A percentile compares a stretch with the other conserved stretches of the same genome.
phyloP scores from a whole-genome alignment of 2,113 vertebrate species.

The Channa maculata region DNA sequence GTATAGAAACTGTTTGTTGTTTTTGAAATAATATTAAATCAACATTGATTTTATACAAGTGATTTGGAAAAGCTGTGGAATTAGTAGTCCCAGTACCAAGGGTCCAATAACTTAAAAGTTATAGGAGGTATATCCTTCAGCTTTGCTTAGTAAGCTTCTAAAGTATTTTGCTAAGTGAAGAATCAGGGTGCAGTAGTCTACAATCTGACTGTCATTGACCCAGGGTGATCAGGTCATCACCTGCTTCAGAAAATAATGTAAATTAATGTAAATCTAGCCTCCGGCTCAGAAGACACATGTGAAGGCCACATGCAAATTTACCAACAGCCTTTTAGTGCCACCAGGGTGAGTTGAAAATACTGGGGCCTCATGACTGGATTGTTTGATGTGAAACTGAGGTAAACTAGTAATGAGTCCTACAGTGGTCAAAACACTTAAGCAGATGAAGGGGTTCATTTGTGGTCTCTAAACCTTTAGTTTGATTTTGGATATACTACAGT shows the following conservation, averaged over 20 bases:
- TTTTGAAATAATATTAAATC: too few relatives aligned
- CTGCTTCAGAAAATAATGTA: constrained; percentile 63
- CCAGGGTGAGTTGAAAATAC: constrained; percentile 9
- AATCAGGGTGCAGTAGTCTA: neutral
- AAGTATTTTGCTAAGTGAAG: constrained; percentile 16
- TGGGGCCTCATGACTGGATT: neutral
- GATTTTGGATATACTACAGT: neutral
- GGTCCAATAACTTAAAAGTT: neutral
- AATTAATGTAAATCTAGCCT: constrained; percentile 78
- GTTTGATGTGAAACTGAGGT: constrained; percentile 23
- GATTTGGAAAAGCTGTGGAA: too few relatives aligned
- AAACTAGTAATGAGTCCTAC: neutral
- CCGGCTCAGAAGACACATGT: constrained; percentile 53
- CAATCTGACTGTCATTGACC: constrained; percentile 9
- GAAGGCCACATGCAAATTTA: constrained; percentile 71
- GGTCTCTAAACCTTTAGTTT: neutral
- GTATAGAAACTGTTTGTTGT: too few relatives aligned
- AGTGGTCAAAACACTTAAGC: neutral
- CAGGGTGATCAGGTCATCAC: constrained; percentile 32
- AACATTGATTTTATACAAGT: too few relatives aligned
- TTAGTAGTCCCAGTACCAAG: too few relatives aligned
- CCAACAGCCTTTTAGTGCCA: constrained; percentile 38
- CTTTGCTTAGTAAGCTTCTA: constrained; percentile 19
- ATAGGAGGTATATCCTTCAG: neutral
- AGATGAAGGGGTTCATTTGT: neutral